These are phyloP conservation scores for Bettongia penicillata DNA, from an alignment of 2,113 vertebrate species.

Conservation along the genomic window DNA sequence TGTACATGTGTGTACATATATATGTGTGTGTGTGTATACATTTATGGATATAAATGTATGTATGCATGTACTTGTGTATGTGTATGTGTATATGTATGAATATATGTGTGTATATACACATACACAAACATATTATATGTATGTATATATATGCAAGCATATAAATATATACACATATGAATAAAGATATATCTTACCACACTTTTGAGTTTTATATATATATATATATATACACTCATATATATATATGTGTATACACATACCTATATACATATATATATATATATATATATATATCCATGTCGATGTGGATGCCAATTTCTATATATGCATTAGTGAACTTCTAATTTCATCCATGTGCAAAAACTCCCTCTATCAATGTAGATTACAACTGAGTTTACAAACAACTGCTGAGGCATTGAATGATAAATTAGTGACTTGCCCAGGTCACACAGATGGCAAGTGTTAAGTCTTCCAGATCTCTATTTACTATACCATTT, in stretches of 20 bases:
- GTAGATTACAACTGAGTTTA: neutral
- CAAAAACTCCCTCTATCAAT: neutral
- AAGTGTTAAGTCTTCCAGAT: neutral
- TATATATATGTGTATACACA: neutral
- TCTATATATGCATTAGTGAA: neutral
- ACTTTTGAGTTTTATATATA: neutral
- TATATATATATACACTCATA: neutral
- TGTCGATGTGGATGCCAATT: neutral
- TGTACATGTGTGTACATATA: too few species aligned
- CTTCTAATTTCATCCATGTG: neutral
- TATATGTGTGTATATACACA: too few species aligned
- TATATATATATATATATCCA: neutral
- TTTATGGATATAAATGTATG: too few species aligned
- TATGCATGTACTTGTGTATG: too few species aligned
- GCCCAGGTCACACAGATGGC: neutral
- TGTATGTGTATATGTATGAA: too few species aligned
- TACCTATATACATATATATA: neutral
- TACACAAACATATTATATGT: too few species aligned
- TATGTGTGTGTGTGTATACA: too few species aligned
- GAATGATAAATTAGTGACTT: neutral
- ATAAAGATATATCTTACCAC: neutral
- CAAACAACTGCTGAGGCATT: neutral
- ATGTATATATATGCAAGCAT: neutral
- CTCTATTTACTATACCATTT: neutral
- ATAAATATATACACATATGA: neutral